phyloP scores from a whole-genome alignment of 1,140 invertebrate species.

The Zaprionus camerounensis region DNA sequence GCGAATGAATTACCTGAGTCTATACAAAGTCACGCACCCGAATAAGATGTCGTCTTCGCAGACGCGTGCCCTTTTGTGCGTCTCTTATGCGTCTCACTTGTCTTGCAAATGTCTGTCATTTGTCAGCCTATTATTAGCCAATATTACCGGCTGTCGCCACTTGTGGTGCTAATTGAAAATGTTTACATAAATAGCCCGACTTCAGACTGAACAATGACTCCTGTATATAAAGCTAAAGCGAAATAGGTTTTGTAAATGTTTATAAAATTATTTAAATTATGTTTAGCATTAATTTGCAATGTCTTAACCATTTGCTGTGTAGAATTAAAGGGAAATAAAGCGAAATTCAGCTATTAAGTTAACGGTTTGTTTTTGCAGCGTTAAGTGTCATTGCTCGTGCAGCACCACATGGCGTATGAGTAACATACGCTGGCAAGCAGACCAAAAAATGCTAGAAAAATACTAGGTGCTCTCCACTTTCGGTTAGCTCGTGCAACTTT shows the following conservation, averaged over 20 bases:
- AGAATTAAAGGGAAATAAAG: neutral
- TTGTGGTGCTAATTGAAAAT: slow-evolving; percentile 39
- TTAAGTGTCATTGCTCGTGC: slow-evolving; percentile 1
- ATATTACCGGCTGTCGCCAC: slow-evolving; percentile 15
- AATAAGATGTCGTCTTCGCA: slow-evolving; percentile 34
- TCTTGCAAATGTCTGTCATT: slow-evolving; percentile 32
- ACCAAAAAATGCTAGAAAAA: slow-evolving; percentile 14
- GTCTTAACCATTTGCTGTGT: neutral
- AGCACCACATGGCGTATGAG: slow-evolving; percentile 17
- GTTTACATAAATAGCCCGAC: neutral
- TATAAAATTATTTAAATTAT: neutral
- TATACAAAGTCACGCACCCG: slow-evolving; percentile 40
- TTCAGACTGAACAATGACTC: neutral
- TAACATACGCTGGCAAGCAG: slow-evolving; percentile 2
- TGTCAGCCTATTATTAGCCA: slow-evolving; percentile 41
- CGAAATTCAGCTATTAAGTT: neutral
- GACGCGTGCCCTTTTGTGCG: slow-evolving; percentile 21
- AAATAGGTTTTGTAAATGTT: neutral
- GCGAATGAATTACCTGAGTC: slow-evolving; percentile 37
- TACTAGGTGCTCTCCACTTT: slow-evolving; percentile 16
- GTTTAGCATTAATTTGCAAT: neutral
- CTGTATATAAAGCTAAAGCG: no score
- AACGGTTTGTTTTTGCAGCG: neutral
- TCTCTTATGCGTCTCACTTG: slow-evolving; percentile 12
- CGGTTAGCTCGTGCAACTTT: slow-evolving; percentile 20